Conservation (phyloP, 2,888 invertebrate genomes). For the Eumerus sabulonum region DNA sequence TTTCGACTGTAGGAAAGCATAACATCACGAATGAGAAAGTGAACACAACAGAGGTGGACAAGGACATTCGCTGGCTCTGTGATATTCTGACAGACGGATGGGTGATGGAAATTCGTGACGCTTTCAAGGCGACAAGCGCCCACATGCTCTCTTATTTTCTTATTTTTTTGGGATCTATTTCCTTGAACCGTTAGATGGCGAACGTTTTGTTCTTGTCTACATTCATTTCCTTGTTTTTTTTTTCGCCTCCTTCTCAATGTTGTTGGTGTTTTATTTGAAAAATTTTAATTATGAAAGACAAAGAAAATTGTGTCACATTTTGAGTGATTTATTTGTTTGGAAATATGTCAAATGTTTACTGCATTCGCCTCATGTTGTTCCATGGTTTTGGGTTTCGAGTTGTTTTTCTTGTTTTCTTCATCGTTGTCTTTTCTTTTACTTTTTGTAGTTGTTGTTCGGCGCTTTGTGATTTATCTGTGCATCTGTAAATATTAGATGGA, state of each 20-base stretch:
- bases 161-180: conserved; percentile 24
- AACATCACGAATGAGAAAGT: conserved; percentile 24
- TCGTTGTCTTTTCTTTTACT: conserved; percentile 7
- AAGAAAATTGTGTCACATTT: conserved; percentile 77
- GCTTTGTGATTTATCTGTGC: conserved; percentile 61
- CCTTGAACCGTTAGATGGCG: conserved; percentile 10
- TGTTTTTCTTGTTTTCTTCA: conserved; percentile 13
- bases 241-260: conserved; percentile 38
- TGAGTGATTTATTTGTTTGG: conserved; percentile 79
- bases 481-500: conserved; percentile 64
- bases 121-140: conserved; percentile 51
- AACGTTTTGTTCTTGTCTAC: conserved; percentile 2
- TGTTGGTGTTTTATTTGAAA: neutral
- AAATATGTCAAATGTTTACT: conserved; percentile 78
- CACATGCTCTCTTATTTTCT: conserved; percentile 43
- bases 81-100: conserved; percentile 2
- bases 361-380: conserved; percentile 57
- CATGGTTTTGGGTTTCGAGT: conserved; percentile 39
- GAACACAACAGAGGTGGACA: too few species aligned
- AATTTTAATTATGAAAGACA: conserved; percentile 78
- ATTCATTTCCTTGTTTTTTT: conserved; percentile 36
- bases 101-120: conserved; percentile 43
- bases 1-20: conserved; percentile 38
- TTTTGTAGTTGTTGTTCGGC: conserved; percentile 25
- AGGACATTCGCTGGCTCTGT: neutral